Conservation (phyloP, 2,113 vertebrate species). For the Heliornis fulica region DNA sequence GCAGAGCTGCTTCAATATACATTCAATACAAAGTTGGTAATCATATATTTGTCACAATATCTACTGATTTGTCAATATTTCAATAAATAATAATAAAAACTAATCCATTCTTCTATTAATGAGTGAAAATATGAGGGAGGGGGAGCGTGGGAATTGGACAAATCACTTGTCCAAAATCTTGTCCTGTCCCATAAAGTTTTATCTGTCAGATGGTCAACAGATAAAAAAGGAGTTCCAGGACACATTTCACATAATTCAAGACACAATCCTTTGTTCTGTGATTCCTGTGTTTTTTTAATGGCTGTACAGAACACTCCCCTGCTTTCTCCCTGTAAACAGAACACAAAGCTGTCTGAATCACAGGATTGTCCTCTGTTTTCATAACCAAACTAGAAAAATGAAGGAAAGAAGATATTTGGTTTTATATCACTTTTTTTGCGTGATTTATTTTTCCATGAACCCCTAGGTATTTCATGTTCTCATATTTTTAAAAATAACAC, state of each 20-base stretch:
- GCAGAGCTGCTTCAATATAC: too few species aligned
- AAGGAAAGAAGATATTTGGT: background rate
- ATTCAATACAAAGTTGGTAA: background rate
- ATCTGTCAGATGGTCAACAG: background rate
- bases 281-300: background rate
- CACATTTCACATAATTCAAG: background rate
- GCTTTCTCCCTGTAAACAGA: background rate
- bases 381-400: background rate
- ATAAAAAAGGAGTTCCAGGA: background rate
- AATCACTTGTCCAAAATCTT: background rate
- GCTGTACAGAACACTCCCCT: background rate
- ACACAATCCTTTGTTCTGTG: background rate
- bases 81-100: fast-evolving
- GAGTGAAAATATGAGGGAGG: background rate
- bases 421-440: background rate
- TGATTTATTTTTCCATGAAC: background rate
- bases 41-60: background rate
- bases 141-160: background rate
- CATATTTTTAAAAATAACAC: fast-evolving
- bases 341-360: background rate
- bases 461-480: background rate
- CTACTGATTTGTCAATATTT: background rate
- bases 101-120: fast-evolving
- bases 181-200: background rate
- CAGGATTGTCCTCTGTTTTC: background rate